These are phyloP conservation scores for Etheostoma spectabile DNA, from an alignment of 2,113 vertebrate genomes.

Conservation along the genomic window DNA sequence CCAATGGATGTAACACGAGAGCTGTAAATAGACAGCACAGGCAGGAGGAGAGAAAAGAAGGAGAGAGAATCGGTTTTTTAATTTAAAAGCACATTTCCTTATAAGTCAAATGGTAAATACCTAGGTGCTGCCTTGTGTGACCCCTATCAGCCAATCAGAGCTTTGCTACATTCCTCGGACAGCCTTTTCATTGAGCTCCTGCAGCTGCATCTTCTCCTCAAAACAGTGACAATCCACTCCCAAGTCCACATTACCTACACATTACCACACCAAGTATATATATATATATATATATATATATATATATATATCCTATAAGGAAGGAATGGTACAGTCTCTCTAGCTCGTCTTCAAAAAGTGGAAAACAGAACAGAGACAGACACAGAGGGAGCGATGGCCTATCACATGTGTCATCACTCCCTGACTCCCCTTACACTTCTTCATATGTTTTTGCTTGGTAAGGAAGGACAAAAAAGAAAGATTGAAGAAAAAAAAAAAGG, in stretches of 20 bases:
- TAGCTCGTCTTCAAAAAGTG: not conserved
- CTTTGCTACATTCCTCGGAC: not conserved
- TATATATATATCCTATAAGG: too few species aligned
- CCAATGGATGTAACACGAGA: slow-evolving; percentile 29
- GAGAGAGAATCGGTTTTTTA: not conserved
- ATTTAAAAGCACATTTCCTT: too few species aligned
- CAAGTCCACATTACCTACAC: not conserved
- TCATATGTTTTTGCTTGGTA: not conserved
- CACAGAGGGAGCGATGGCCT: not conserved
- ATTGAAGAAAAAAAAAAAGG: too few species aligned
- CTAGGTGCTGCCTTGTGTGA: not conserved
- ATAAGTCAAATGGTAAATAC: not conserved
- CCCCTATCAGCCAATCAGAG: not conserved
- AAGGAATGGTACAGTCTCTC: not conserved
- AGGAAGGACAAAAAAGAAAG: not conserved
- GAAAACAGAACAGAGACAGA: not conserved
- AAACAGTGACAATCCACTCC: not conserved
- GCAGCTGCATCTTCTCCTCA: not conserved
- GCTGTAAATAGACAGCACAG: slow-evolving; percentile 61
- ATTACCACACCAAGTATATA: not conserved
- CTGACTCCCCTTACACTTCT: not conserved
- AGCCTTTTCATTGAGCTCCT: not conserved
- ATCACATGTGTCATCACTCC: not conserved
- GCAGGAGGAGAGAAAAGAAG: not conserved
- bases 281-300: too few species aligned